These are phyloP conservation scores for Onychomys leucogaster DNA, from an alignment of 2,797 vertebrate species.

Conservation along the genomic window DNA sequence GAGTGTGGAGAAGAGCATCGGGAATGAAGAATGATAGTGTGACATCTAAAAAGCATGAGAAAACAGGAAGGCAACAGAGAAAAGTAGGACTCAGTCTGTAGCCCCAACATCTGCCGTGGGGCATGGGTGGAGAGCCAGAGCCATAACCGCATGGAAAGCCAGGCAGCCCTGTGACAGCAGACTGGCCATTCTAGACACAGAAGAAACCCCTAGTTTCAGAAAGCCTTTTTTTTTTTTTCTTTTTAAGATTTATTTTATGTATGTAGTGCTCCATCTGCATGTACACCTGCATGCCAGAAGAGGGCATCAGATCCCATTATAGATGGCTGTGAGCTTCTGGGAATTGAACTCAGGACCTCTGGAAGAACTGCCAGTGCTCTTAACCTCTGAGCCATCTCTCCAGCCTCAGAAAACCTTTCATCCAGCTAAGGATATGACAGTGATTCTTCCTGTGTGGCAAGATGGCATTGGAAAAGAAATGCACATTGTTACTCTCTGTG, in stretches of 20 bases:
- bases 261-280: no score
- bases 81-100: background rate
- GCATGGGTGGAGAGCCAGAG: background rate
- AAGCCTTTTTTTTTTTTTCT: background rate
- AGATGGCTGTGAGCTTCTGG: no score
- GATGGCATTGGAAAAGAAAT: background rate
- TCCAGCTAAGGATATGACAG: no score
- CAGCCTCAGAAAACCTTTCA: background rate
- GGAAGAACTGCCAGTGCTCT: no score
- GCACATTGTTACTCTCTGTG: background rate
- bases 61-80: background rate
- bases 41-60: background rate
- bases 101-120: background rate
- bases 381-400: no score
- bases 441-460: background rate
- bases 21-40: background rate
- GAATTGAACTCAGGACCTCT: no score
- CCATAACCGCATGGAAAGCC: background rate
- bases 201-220: background rate
- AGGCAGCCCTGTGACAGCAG: background rate
- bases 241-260: no score
- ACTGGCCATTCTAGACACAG: background rate
- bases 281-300: no score
- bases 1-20: background rate
- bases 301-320: no score